Evolutionary conservation across 2,113 vertebrate genomes (phyloP).

Genomic region (Microtus ochrogaster): DNA sequence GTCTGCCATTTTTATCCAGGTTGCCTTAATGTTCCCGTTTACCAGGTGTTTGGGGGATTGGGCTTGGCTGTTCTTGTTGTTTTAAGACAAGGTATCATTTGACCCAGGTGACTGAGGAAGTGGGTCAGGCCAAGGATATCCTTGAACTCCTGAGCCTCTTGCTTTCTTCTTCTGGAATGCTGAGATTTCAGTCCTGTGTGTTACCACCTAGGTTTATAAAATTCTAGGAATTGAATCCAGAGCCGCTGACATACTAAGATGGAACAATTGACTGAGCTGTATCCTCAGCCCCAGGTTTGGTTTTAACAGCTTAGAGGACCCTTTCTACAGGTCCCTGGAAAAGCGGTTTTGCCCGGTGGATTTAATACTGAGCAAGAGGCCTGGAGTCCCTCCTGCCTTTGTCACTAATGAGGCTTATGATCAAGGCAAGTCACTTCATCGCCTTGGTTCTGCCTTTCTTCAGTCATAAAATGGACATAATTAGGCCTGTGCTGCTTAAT

Average conservation of each 20-base stretch:
- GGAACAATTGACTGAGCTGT: background rate
- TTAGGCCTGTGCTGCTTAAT: constrained; percentile 24
- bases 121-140: background rate
- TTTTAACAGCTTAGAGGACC: constrained; percentile 11
- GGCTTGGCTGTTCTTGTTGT: background rate
- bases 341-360: background rate
- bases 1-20: no score
- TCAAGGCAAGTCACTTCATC: background rate
- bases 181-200: background rate
- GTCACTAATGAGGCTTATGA: background rate
- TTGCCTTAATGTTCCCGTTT: background rate
- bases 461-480: background rate
- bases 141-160: background rate
- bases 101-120: background rate
- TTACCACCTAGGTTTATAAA: background rate
- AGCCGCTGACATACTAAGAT: background rate
- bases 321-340: background rate
- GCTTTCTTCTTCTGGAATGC: background rate
- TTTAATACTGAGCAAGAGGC: background rate
- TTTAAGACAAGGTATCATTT: background rate
- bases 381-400: constrained; percentile 1
- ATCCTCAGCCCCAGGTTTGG: background rate
- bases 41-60: background rate
- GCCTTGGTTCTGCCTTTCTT: constrained; percentile 60
- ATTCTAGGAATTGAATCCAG: background rate